A percentile compares a stretch with the other conserved stretches of the same genome.
Conservation (phyloP, 2,888 invertebrate species). For the Chrysotoxum bicinctum region DNA sequence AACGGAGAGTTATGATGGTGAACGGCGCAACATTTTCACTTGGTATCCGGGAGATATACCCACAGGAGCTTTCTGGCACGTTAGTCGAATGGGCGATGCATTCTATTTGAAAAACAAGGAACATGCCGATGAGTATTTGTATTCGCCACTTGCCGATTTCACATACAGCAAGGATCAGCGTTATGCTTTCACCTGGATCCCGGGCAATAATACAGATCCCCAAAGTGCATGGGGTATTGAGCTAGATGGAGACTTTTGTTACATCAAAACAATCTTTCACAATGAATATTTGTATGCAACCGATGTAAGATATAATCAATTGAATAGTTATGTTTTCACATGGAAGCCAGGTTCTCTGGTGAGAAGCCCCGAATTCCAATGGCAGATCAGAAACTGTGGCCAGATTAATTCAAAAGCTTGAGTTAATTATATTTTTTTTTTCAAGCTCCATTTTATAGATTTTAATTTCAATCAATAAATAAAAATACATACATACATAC, state of each 20-base stretch:
- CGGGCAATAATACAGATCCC: slow-evolving; percentile 25
- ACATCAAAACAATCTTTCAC: slow-evolving; percentile 4
- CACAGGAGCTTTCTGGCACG: slow-evolving; percentile 20
- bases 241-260: slow-evolving; percentile 29
- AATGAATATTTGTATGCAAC: slow-evolving; percentile 35
- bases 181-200: slow-evolving; percentile 36
- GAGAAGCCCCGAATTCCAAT: not conserved
- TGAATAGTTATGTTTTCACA: slow-evolving; percentile 23
- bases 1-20: slow-evolving; percentile 1
- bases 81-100: slow-evolving; percentile 9
- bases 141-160: slow-evolving; percentile 2
- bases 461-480: too few relatives aligned
- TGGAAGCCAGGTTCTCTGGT: slow-evolving; percentile 15
- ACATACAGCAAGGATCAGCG: slow-evolving; percentile 19
- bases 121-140: slow-evolving; percentile 37
- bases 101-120: slow-evolving; percentile 25
- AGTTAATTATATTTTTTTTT: too few relatives aligned
- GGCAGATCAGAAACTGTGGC: slow-evolving; percentile 38
- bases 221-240: slow-evolving; percentile 44
- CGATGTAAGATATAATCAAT: not conserved
- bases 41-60: slow-evolving; percentile 20
- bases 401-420: not conserved
- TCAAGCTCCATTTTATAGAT: too few relatives aligned
- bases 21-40: slow-evolving; percentile 20
- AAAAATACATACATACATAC: too few relatives aligned